Base-by-base conservation (phyloP, 2,888 invertebrate species). In the Leptinotarsa rubiginosa region DNA sequence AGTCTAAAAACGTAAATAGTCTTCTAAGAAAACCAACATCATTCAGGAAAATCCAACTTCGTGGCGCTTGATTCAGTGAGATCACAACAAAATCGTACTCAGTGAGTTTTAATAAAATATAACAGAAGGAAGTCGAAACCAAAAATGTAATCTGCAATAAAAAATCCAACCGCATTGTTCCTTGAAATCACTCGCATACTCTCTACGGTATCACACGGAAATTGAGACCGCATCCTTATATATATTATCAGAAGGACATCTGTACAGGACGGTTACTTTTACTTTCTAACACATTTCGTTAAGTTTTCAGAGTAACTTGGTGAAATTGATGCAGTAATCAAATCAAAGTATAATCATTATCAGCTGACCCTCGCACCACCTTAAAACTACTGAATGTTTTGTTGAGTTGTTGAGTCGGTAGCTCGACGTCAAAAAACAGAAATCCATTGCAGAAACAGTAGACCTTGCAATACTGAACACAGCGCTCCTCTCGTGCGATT, bases 211-310 rank as follows among this genome's bases (percentile, higher is more conserved):
- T 56, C 56, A 20, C 62, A 41, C 62, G 62, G 62, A 62, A 62
- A 41, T 62, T 31, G n/a, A 62, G 62, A 62, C 62, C 62, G 62
- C 62, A 62, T 62, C 62, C 62, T 31, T 31, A 62, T 31, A n/a
- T 31, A 18, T 16, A 62, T 25, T 31, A 31, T 41, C 31, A 62
- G 41, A 62, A 31, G 7, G n/a, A n/a, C 62, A 25, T 41, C 31
- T n/a, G 12, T 62, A 56, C 22, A 56, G 56, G 25, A 22, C 20
- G 22, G 22, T 13, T 20, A 56, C 13, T 56, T 56, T 18, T 20
- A 3, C 15, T 56, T 20, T 22, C 56, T 22, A 1, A 50, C 50
- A 50, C 16, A 50, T 50, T 7, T n/a, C 15, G 5, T 50, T 7
- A 50, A 1, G 4, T 50, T 50, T 50, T 50, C 41, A 41, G 41